A percentile compares a stretch with the other conserved stretches of the same genome.
phyloP scores from a whole-genome alignment of 2,797 vertebrate species.

The Melopsittacus undulatus region DNA sequence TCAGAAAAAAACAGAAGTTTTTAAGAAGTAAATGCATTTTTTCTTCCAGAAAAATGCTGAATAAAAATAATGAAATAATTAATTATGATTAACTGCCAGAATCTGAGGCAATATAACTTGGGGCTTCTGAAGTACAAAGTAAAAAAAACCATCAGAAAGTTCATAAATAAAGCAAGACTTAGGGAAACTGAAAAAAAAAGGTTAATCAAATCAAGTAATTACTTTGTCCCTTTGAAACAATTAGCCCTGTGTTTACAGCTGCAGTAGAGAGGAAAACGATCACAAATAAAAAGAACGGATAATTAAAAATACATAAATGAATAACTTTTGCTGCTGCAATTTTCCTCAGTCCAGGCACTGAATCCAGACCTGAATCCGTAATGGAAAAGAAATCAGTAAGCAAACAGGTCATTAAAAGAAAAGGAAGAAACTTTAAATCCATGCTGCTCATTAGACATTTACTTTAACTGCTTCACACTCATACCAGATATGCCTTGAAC shows the following conservation, averaged over 20 bases:
- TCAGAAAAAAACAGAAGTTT: not conserved
- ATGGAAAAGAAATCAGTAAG: conserved; percentile 22
- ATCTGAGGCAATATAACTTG: not conserved
- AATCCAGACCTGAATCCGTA: not conserved
- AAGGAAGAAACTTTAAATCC: not conserved
- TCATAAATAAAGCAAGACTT: not conserved
- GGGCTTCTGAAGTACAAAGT: not conserved
- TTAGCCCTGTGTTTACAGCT: not conserved
- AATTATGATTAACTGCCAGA: not conserved
- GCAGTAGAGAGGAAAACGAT: not conserved
- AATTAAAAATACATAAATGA: not conserved
- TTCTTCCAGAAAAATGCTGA: not conserved
- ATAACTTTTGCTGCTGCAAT: not conserved
- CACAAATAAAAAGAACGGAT: not conserved
- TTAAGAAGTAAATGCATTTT: not conserved
- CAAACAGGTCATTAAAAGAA: conserved; percentile 8
- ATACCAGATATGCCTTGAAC: not conserved
- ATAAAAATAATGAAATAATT: not conserved
- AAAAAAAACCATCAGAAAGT: not conserved
- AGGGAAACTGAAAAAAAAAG: no score
- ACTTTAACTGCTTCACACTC: not conserved
- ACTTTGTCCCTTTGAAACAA: not conserved
- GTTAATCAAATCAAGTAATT: not conserved
- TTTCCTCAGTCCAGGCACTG: not conserved
- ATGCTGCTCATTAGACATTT: not conserved